Evolutionary conservation across 2,888 invertebrate species (phyloP), one percentile per base, ranked within the genome.

Genomic region (Melinaea marsaeus): DNA sequence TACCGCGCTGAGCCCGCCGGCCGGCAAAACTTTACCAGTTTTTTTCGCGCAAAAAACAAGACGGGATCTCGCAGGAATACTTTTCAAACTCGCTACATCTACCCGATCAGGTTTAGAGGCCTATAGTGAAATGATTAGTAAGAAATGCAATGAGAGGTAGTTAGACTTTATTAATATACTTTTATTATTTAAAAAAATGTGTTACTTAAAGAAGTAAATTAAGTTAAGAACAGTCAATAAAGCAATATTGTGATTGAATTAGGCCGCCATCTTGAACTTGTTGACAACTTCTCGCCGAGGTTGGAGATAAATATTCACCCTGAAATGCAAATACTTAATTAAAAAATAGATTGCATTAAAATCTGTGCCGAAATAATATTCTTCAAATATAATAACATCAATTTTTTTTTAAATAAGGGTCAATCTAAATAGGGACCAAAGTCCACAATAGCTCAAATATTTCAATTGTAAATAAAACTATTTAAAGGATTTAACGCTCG

Each of bases 1-100:
- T 65, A 72, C 65, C 65, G 64, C 71, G 71, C 70, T 46, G 54
- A 47, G 65, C 55, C 55, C 61, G 32, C 58, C 76, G 60, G 61
- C 78, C 77, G 77, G 69, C 70, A 68, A 82, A 83, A 79, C 79
- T 78, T 74, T 61, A 86, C 87, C 78, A 79, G 88, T 88, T 87
- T 72, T 76, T 87, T 89, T 88, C 90, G 89, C 89, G 89, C 86
- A 89, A 89, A 89, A 88, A 88, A 66, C 80, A 72, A 77, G 76
- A 76, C 77, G 75, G 78, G 78, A 79, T 79, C 74, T 76, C 75
- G 76, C 72, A 71, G 35, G 61, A 48, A 56, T 56, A 57, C 35
- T 54, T 34, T 42, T 57, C 68, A 67, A 78, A 77, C 77, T 74
- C 72, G 77, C 69, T 69, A 68, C 68, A 72, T 73, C 75, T 78